Percentiles rank a stretch among this genome's conserved stretches.
phyloP scores from a whole-genome alignment of 2,888 invertebrate species.

The Ochropacha duplaris region DNA sequence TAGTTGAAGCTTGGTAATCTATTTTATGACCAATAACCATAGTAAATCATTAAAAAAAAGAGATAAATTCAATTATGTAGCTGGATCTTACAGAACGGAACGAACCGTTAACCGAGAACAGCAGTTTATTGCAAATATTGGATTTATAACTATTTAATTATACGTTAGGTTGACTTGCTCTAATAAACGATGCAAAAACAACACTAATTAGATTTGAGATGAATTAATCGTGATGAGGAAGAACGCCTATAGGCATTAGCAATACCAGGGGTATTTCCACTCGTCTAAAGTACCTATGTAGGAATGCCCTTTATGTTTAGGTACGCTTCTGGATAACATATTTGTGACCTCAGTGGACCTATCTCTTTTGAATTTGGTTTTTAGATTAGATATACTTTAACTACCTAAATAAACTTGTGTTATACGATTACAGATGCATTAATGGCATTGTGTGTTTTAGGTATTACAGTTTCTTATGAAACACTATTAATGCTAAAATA shows the following conservation, averaged over 20 bases:
- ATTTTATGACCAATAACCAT: not conserved
- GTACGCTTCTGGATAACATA: too few relatives aligned
- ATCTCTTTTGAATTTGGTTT: too few relatives aligned
- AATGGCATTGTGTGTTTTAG: too few relatives aligned
- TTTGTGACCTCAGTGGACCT: too few relatives aligned
- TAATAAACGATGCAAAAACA: not conserved
- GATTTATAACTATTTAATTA: constrained; percentile 2
- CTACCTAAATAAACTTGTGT: too few relatives aligned
- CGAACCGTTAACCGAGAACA: constrained; percentile 44
- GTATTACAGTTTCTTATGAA: too few relatives aligned
- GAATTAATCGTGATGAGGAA: not conserved
- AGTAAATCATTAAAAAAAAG: constrained; percentile 10
- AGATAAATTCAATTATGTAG: constrained; percentile 23
- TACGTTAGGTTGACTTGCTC: not conserved
- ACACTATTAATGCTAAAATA: too few relatives aligned
- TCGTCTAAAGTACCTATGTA: too few relatives aligned
- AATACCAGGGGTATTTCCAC: too few relatives aligned
- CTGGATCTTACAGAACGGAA: constrained; percentile 51
- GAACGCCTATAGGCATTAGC: not conserved
- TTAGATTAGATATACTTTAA: too few relatives aligned
- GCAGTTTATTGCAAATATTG: constrained; percentile 12
- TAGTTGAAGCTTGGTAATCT: not conserved
- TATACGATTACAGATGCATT: too few relatives aligned
- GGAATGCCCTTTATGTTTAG: too few relatives aligned
- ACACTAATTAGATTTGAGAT: not conserved